Conservation (phyloP, 2,888 invertebrate genomes). For the Tortrix viridana region DNA sequence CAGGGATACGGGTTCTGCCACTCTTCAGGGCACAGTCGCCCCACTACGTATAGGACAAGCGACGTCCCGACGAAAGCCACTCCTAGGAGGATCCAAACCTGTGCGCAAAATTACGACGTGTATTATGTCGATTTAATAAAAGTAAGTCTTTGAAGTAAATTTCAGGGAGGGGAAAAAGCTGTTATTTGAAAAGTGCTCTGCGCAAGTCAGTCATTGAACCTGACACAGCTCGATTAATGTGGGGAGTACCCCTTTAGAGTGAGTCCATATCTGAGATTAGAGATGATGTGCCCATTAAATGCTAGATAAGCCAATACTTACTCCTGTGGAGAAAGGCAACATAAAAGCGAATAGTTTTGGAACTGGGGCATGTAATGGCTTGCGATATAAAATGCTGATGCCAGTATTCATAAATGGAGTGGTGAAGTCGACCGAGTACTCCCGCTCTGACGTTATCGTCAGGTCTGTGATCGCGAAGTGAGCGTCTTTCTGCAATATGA, state of each 20-base stretch:
- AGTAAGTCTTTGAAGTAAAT: too few species aligned
- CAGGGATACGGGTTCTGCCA: slow-evolving; percentile 96
- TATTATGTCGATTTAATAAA: background rate
- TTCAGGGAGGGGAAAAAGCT: too few species aligned
- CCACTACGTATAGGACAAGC: slow-evolving; percentile 91
- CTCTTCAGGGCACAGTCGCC: slow-evolving; percentile 92
- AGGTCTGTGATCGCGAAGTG: slow-evolving; percentile 97
- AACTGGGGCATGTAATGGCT: slow-evolving; percentile 89
- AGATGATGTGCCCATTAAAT: too few species aligned
- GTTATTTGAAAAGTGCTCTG: too few species aligned
- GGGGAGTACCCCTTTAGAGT: too few species aligned
- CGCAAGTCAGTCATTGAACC: too few species aligned
- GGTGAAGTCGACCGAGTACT: slow-evolving; percentile 95
- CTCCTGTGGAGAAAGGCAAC: slow-evolving; percentile 92
- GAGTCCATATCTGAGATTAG: too few species aligned
- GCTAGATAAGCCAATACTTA: slow-evolving; percentile 43
- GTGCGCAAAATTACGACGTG: slow-evolving; percentile 21
- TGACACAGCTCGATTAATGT: too few species aligned
- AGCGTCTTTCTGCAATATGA: slow-evolving; percentile 84
- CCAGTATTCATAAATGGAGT: slow-evolving; percentile 98
- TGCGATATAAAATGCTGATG: slow-evolving; percentile 94
- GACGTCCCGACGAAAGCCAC: slow-evolving; percentile 93
- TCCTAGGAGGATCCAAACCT: slow-evolving; percentile 93
- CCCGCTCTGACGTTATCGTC: slow-evolving; percentile 94
- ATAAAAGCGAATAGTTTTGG: slow-evolving; percentile 96